phyloP scores from a whole-genome alignment of 2,113 vertebrate species.

The Protobothrops flavoviridis region DNA sequence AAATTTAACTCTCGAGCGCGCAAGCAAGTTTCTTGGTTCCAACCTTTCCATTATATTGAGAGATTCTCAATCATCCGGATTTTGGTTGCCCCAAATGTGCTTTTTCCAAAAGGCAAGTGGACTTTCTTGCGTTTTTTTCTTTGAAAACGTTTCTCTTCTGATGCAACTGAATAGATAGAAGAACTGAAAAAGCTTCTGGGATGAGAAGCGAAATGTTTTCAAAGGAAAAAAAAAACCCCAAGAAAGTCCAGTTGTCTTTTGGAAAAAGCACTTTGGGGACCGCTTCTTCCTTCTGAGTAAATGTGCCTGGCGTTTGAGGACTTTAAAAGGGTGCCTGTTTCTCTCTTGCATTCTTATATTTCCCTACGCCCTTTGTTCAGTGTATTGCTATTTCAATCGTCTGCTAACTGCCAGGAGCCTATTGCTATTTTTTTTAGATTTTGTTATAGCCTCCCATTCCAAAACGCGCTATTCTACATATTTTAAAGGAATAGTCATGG shows the following conservation, averaged over 20 bases:
- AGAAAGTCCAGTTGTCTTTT: neutral
- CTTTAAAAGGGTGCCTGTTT: too few relatives aligned
- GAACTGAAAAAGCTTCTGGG: neutral
- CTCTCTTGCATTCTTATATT: neutral
- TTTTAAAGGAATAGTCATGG: neutral
- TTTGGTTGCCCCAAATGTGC: neutral
- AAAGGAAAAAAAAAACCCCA: neutral
- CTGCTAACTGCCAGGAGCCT: neutral
- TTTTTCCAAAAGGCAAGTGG: neutral
- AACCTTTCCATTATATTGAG: neutral
- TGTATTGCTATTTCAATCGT: neutral
- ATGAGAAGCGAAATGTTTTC: neutral
- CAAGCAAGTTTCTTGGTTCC: neutral
- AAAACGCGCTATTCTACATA: neutral
- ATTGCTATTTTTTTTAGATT: neutral
- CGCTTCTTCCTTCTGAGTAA: too few relatives aligned
- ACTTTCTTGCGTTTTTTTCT: neutral
- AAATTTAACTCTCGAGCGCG: neutral
- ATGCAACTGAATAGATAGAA: neutral
- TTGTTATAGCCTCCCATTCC: neutral
- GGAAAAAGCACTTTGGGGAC: neutral
- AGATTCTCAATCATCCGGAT: neutral
- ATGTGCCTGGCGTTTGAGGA: neutral
- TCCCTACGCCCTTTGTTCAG: neutral
- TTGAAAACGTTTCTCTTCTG: neutral